Evolutionary conservation across 2,113 vertebrate genomes (phyloP), one percentile per base, ranked within the genome.

Genomic region (Crocuta crocuta): DNA sequence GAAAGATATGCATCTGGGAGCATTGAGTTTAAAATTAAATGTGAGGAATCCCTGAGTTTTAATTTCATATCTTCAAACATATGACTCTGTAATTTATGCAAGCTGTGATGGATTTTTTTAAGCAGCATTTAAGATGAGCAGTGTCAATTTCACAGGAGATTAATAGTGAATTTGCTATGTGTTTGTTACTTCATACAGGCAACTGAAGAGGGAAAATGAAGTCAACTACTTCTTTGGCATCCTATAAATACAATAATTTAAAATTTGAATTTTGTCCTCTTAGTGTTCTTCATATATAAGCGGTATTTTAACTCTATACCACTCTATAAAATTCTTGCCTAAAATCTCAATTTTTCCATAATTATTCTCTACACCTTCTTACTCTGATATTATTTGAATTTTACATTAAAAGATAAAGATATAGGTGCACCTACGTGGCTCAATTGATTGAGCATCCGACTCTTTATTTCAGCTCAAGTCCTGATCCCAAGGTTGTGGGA

Each of bases 1-100:
- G 86, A 87, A 97, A 98, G 82, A 95, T 97, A 96, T 94, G 82
- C 86, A 96, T 97, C 95, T 98, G 95, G 87, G 92, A 97, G 74
- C 95, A 97, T 2, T 96, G 92, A 94, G 94, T 98, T 97, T 97
- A 97, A 97, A 98, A 98, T 96, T 96, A 97, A 97, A 97, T 94
- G 78, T 7, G 6, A 97, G 85, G 85, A 97, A 97, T 97, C 96
- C 73, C 93, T 95, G 73, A 97, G 89, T 97, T 98, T 90, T 97
- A 97, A 97, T 97, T 98, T 95, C 79, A 84, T 91, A 76, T 95
- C 93, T 97, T 94, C 71, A 96, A 97, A 97, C 43, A 68, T 74
- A 65, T 71, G 43, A 43, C 33, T 97, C 26, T 96, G 50, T 96
- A 98, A 97, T 97, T 97, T 97, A 97, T 94, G 85, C 88, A 97